Conservation (phyloP, 2,113 vertebrate species). For the Fregetta grallaria region DNA sequence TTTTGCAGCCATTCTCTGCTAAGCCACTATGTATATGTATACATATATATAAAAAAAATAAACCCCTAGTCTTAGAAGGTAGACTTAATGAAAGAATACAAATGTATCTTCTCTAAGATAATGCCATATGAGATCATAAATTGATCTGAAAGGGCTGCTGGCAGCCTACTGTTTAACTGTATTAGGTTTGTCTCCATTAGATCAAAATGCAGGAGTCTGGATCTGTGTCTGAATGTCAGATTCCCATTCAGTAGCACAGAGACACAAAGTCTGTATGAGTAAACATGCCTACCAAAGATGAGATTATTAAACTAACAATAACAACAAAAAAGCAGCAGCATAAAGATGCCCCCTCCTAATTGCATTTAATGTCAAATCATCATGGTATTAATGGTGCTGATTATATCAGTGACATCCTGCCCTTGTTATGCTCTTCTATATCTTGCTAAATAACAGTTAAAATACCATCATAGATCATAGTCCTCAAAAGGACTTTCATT, state of each 20-base stretch:
- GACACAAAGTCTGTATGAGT: slow-evolving; percentile 6
- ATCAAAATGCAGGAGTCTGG: background rate
- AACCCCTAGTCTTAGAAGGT: background rate
- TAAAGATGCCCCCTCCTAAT: background rate
- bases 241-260: background rate
- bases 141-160: background rate
- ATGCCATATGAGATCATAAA: background rate
- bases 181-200: slow-evolving; percentile 25
- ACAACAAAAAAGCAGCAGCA: background rate
- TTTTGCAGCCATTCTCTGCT: background rate
- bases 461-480: background rate
- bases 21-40: background rate
- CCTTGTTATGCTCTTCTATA: background rate
- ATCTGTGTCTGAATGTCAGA: slow-evolving; percentile 3
- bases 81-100: background rate
- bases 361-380: slow-evolving; percentile 5
- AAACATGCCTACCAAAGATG: background rate
- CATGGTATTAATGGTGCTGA: background rate
- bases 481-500: background rate
- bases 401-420: background rate
- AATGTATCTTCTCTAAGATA: background rate
- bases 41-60: background rate
- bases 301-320: slow-evolving; percentile 11
- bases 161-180: background rate
- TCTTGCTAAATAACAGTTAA: background rate